Conservation (phyloP, 2,113 vertebrate species). For the Ochotona curzoniae region DNA sequence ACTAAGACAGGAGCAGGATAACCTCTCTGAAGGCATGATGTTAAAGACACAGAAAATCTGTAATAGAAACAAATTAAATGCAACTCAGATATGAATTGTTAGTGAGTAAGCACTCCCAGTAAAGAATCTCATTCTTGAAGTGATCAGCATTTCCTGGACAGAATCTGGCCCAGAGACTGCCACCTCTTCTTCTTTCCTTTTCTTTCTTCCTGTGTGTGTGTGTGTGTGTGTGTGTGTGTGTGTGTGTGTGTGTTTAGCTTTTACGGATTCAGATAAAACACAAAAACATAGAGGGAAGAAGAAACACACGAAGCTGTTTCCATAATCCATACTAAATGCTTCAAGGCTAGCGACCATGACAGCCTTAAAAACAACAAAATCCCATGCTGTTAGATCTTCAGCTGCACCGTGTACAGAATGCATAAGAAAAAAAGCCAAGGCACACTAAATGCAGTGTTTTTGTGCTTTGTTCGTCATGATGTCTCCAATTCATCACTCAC, state of each 20-base stretch:
- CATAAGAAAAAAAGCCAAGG: neutral
- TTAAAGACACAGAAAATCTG: neutral
- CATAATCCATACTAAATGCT: neutral
- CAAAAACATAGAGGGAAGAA: neutral
- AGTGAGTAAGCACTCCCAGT: neutral
- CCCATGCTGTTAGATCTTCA: neutral
- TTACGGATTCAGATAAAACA: neutral
- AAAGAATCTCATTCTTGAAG: neutral
- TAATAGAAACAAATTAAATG: neutral
- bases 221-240: too few relatives aligned
- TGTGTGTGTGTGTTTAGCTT: too few relatives aligned
- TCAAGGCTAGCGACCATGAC: neutral
- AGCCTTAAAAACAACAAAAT: neutral
- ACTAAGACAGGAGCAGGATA: neutral
- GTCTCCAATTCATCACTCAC: slow-evolving; percentile 23
- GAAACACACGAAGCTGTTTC: neutral
- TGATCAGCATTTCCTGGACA: neutral
- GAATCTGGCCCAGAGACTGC: neutral
- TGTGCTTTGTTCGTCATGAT: neutral
- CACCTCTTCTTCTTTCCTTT: neutral
- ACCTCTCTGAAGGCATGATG: neutral
- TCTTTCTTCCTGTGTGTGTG: too few relatives aligned
- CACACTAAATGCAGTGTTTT: slow-evolving; percentile 20
- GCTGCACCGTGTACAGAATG: neutral
- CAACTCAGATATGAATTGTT: neutral